Evolutionary conservation across 1,140 invertebrate genomes (phyloP).

Genomic region (Nebria ingens): DNA sequence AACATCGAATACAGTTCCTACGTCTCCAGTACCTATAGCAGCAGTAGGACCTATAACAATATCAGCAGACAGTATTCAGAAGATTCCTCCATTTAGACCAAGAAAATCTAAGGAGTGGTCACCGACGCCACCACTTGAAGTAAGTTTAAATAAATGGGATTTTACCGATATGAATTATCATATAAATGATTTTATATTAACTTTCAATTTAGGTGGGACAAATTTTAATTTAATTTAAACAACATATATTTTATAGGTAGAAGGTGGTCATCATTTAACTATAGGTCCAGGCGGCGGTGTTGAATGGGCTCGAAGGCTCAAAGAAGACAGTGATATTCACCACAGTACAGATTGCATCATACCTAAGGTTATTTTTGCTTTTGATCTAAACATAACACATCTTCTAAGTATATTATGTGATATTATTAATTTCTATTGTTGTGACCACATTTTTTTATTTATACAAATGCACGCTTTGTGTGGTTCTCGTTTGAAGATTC

Average conservation of each 20-base stretch:
- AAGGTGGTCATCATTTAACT: constrained; percentile 42
- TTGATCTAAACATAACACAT: background rate
- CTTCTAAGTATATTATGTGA: background rate
- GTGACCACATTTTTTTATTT: background rate
- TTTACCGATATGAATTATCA: too few relatives aligned
- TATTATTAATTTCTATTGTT: background rate
- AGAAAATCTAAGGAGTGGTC: constrained; percentile 41
- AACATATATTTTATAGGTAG: constrained; percentile 17
- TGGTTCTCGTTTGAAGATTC: constrained; percentile 9
- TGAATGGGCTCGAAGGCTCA: constrained; percentile 51
- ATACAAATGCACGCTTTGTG: background rate
- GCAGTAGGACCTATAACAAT: constrained; percentile 30
- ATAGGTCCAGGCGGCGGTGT: constrained; percentile 51
- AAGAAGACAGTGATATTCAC: constrained; percentile 42
- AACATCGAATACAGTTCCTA: constrained; percentile 29
- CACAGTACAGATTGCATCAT: constrained; percentile 58
- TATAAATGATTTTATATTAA: too few relatives aligned
- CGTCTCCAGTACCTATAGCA: constrained; percentile 16
- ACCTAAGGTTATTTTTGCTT: constrained; percentile 37
- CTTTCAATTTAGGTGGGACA: too few relatives aligned
- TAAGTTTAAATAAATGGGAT: background rate
- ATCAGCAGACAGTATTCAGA: constrained; percentile 37
- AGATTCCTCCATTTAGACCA: constrained; percentile 43
- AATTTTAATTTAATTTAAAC: background rate
- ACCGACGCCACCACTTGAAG: constrained; percentile 26